Evolutionary conservation across 2,888 invertebrate species (phyloP).

Genomic region (Nomada hirtipes): DNA sequence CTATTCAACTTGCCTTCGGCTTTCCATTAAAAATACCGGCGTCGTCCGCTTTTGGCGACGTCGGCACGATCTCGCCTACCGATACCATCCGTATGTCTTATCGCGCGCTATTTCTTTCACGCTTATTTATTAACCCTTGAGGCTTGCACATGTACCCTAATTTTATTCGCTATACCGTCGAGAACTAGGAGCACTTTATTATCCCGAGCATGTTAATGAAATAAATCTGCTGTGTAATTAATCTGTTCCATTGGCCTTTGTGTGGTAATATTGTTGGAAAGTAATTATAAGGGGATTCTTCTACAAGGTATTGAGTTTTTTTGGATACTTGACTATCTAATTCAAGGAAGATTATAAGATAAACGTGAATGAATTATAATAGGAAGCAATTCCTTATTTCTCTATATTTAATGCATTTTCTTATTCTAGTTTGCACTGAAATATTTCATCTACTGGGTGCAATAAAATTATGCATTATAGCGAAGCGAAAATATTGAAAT

Average conservation of each 20-base stretch:
- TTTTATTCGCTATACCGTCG: background rate
- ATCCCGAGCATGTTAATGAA: constrained; percentile 6
- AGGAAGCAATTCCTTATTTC: too few species aligned
- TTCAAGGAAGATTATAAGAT: too few species aligned
- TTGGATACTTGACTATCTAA: too few species aligned
- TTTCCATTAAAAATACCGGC: constrained; percentile 73
- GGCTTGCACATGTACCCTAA: background rate
- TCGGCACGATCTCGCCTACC: constrained; percentile 56
- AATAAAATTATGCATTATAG: too few species aligned
- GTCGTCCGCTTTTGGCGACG: constrained; percentile 60
- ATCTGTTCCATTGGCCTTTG: too few species aligned
- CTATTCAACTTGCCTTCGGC: constrained; percentile 73
- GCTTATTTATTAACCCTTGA: constrained; percentile 2
- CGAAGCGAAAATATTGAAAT: too few species aligned
- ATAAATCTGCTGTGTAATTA: background rate
- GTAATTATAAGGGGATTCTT: background rate
- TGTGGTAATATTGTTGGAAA: background rate
- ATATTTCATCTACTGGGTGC: too few species aligned
- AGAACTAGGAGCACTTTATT: constrained; percentile 1
- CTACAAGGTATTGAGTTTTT: background rate
- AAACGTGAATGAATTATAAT: too few species aligned
- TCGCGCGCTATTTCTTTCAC: background rate
- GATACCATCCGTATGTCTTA: constrained; percentile 30
- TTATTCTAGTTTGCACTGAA: too few species aligned
- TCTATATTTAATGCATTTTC: too few species aligned